Percentiles rank a stretch among this genome's conserved stretches.
These are phyloP conservation scores for Corythaixoides concolor DNA, from an alignment of 2,113 vertebrate genomes.

Conservation along the genomic window DNA sequence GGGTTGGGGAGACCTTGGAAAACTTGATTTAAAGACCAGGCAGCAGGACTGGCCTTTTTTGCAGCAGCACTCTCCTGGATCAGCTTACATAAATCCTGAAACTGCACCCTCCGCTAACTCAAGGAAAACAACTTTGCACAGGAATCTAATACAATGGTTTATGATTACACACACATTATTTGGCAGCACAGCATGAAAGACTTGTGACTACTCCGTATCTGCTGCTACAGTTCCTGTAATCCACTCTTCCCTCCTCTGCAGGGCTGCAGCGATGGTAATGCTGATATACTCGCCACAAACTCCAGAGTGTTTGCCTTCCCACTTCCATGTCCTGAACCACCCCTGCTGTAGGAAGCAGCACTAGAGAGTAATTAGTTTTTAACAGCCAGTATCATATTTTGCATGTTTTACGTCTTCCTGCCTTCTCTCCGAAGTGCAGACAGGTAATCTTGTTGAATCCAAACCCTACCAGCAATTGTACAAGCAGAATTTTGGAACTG, in stretches of 20 bases:
- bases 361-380: not conserved
- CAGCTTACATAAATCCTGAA: not conserved
- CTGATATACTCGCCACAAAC: not conserved
- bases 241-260: not conserved
- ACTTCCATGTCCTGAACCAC: not conserved
- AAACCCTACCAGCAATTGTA: not conserved
- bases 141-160: slow-evolving; percentile 7
- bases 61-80: not conserved
- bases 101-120: not conserved
- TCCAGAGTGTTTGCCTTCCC: not conserved
- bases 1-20: not conserved
- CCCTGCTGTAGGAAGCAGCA: not conserved
- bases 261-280: not conserved
- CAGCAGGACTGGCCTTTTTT: not conserved
- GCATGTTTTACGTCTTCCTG: not conserved
- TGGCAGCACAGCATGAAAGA: not conserved
- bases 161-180: not conserved
- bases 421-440: not conserved
- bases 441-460: not conserved
- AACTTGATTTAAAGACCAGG: not conserved
- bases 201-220: not conserved
- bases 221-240: not conserved
- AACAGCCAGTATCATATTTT: not conserved
- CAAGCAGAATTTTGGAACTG: not conserved
- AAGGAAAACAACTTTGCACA: not conserved